Evolutionary conservation across 2,113 vertebrate genomes (phyloP).

Genomic region (Thalassoma bifasciatum): DNA sequence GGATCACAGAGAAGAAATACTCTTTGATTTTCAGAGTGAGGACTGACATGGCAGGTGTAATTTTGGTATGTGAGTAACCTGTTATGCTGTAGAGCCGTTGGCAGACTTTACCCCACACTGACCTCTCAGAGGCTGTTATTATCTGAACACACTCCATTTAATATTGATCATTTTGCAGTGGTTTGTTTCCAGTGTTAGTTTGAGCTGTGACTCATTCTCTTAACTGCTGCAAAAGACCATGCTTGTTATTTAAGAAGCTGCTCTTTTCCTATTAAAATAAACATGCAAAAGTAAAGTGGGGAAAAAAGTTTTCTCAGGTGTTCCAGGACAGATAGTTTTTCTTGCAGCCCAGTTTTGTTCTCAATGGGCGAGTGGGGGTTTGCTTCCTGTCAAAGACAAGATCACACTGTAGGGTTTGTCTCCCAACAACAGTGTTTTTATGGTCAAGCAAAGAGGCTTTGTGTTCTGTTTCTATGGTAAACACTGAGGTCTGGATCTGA

Average conservation of each 20-base stretch:
- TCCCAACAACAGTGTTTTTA: constrained; percentile 27
- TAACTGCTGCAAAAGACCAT: neutral
- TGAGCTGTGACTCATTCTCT: neutral
- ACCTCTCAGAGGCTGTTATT: constrained; percentile 39
- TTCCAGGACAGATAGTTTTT: neutral
- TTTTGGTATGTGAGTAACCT: constrained; percentile 42
- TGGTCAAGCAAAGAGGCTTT: constrained; percentile 27
- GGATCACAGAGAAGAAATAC: neutral
- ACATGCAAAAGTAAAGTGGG: neutral
- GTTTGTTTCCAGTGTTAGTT: constrained; percentile 1
- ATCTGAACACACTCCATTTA: constrained; percentile 22
- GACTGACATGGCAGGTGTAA: constrained; percentile 45
- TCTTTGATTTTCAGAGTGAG: constrained; percentile 10
- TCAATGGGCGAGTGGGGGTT: neutral
- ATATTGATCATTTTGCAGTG: neutral
- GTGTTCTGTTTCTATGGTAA: constrained; percentile 55
- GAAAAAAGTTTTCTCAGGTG: too few species aligned
- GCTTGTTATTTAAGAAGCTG: neutral
- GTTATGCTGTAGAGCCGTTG: constrained; percentile 55
- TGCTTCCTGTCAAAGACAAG: neutral
- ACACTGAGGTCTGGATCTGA: constrained; percentile 7
- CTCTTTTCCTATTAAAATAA: neutral
- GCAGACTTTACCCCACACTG: constrained; percentile 72
- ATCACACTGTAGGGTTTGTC: constrained; percentile 13
- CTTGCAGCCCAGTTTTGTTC: neutral